Evolutionary conservation across 2,113 vertebrate genomes (phyloP).

Genomic region (Epinephelus moara): DNA sequence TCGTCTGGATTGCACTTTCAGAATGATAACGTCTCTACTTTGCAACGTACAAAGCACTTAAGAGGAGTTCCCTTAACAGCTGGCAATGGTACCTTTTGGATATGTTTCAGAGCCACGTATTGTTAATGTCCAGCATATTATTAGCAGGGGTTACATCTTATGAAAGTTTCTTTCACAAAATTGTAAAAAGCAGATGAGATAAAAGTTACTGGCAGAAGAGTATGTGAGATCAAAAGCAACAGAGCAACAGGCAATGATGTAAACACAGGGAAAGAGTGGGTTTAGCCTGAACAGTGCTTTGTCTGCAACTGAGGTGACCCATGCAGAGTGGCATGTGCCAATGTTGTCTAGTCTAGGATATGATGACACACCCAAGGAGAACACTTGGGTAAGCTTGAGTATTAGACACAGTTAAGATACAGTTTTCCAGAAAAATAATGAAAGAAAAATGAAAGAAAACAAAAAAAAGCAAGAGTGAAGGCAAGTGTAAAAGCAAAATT

Average conservation of each 20-base stretch:
- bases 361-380: constrained; percentile 81
- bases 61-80: constrained; percentile 78
- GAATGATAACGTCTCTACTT: constrained; percentile 77
- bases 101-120: constrained; percentile 75
- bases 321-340: constrained; percentile 78
- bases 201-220: constrained; percentile 68
- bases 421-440: constrained; percentile 68
- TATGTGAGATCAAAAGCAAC: constrained; percentile 84
- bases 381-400: constrained; percentile 75
- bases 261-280: constrained; percentile 69
- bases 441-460: constrained; percentile 41
- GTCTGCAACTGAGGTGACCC: constrained; percentile 76
- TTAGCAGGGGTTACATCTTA: constrained; percentile 77
- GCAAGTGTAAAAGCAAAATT: constrained; percentile 68
- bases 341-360: constrained; percentile 72
- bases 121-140: constrained; percentile 71
- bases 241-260: constrained; percentile 84
- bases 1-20: constrained; percentile 67
- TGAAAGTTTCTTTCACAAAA: constrained; percentile 78
- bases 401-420: constrained; percentile 75
- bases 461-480: constrained; percentile 64
- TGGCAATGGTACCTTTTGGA: constrained; percentile 63
- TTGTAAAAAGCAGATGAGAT: constrained; percentile 79
- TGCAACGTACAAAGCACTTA: constrained; percentile 80
- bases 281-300: constrained; percentile 72